phyloP scores from a whole-genome alignment of 2,888 invertebrate species.

The Drosophila lacicola region DNA sequence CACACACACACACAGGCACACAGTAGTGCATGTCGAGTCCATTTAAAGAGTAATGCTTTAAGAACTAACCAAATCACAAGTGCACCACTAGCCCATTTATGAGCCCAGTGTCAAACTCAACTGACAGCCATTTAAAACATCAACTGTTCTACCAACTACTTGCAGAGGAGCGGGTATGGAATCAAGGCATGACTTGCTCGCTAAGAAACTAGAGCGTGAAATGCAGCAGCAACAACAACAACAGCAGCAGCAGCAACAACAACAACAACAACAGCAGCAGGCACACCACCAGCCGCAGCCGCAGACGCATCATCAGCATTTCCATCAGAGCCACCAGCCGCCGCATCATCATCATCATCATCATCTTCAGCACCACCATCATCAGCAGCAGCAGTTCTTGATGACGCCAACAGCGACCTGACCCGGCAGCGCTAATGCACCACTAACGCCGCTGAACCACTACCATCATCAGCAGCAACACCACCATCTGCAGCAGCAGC shows the following conservation, averaged over 20 bases:
- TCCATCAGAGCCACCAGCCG: conserved; percentile 66
- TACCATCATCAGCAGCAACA: conserved; percentile 64
- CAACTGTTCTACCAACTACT: conserved; percentile 40
- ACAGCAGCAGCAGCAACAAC: conserved; percentile 59
- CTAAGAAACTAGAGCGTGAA: conserved; percentile 85
- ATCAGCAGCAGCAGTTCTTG: conserved; percentile 85
- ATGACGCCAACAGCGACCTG: conserved; percentile 85
- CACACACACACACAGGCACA: neutral
- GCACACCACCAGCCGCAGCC: conserved; percentile 84
- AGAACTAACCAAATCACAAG: conserved; percentile 26
- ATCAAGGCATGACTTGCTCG: conserved; percentile 85
- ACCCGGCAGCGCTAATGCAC: conserved; percentile 82
- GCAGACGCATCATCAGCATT: conserved; percentile 68
- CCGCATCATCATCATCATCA: conserved; percentile 61
- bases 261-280: conserved; percentile 61
- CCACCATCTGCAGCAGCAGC: conserved; percentile 43
- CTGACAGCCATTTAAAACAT: conserved; percentile 7
- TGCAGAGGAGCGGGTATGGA: conserved; percentile 86
- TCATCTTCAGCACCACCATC: conserved; percentile 71
- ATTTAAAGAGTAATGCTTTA: conserved; percentile 26
- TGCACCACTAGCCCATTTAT: conserved; percentile 16
- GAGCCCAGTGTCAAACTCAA: conserved; percentile 1
- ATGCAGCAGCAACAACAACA: conserved; percentile 75
- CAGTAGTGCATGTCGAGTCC: conserved; percentile 26
- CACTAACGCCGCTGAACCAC: conserved; percentile 59